A percentile compares a stretch with the other conserved stretches of the same genome.
Conservation (phyloP, 2,113 vertebrate genomes). For the Lynx canadensis region DNA sequence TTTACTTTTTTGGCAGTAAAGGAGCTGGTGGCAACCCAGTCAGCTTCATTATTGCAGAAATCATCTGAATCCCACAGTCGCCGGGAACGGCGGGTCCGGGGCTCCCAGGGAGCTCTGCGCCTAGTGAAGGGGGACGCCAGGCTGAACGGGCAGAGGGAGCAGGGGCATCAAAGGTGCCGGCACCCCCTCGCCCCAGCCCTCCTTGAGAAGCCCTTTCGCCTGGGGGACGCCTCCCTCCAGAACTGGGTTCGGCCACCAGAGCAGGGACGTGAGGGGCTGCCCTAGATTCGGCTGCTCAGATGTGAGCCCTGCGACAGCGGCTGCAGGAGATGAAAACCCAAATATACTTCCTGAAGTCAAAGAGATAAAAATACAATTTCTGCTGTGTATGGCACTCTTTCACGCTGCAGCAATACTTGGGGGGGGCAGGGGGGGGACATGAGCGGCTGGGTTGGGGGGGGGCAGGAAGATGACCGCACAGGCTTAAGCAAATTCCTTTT, state of each 20-base stretch:
- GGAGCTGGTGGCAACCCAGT: constrained; percentile 64
- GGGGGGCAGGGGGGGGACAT: fast-evolving
- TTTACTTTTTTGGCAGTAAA: constrained; percentile 59
- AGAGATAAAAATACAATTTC: constrained; percentile 79
- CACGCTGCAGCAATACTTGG: neutral
- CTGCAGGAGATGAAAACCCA: constrained; percentile 67
- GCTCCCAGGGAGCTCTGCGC: constrained; percentile 36
- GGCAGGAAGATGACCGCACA: constrained; percentile 38
- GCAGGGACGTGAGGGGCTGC: constrained; percentile 4
- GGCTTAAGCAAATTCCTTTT: constrained; percentile 61
- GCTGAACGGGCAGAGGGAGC: constrained; percentile 8
- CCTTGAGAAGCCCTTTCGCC: neutral
- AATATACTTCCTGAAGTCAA: constrained; percentile 77
- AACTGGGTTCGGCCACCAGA: neutral
- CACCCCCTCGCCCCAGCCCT: fast-evolving
- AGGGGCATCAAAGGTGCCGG: neutral
- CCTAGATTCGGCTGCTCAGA: constrained; percentile 74
- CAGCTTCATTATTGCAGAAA: constrained; percentile 62
- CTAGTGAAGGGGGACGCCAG: constrained; percentile 24
- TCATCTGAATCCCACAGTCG: constrained; percentile 54
- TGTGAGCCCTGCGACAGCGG: constrained; percentile 26
- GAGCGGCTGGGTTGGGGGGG: no score
- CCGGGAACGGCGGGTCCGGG: neutral
- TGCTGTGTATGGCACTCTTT: constrained; percentile 59
- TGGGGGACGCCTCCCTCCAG: neutral